A percentile compares a stretch with the other conserved stretches of the same genome.
phyloP scores from a whole-genome alignment of 2,888 invertebrate genomes.

The Andricus curvator region DNA sequence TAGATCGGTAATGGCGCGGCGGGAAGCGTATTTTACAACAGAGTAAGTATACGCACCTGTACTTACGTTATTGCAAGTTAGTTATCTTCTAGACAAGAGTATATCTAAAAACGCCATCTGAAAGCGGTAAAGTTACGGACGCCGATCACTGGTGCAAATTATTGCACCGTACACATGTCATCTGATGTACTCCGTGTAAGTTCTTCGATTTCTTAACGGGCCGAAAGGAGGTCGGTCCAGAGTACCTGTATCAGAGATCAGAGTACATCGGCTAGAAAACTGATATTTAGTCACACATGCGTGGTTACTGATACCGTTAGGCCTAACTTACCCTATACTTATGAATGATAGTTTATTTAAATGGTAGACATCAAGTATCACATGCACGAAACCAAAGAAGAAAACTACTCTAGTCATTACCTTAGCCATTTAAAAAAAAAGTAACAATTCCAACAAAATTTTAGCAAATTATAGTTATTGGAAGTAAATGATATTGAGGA shows the following conservation, averaged over 20 bases:
- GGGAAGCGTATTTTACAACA: constrained; percentile 51
- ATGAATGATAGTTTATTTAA: constrained; percentile 39
- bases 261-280: constrained; percentile 18
- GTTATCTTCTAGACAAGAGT: constrained; percentile 46
- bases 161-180: constrained; percentile 52
- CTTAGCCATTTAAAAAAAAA: neutral
- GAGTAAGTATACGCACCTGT: constrained; percentile 51
- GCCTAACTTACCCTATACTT: constrained; percentile 4
- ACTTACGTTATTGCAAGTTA: constrained; percentile 57
- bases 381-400: neutral
- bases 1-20: constrained; percentile 28
- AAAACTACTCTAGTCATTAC: constrained; percentile 18
- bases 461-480: neutral
- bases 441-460: neutral
- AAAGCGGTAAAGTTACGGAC: constrained; percentile 44
- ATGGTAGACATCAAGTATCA: constrained; percentile 20
- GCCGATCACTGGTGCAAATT: constrained; percentile 52
- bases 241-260: constrained; percentile 21
- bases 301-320: constrained; percentile 36
- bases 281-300: constrained; percentile 37
- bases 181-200: constrained; percentile 40
- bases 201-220: constrained; percentile 19
- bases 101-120: constrained; percentile 51
- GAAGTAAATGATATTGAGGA: neutral
- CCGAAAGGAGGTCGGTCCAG: constrained; percentile 18